phyloP scores from a whole-genome alignment of 2,888 invertebrate genomes.

The Hymenopus coronatus region DNA sequence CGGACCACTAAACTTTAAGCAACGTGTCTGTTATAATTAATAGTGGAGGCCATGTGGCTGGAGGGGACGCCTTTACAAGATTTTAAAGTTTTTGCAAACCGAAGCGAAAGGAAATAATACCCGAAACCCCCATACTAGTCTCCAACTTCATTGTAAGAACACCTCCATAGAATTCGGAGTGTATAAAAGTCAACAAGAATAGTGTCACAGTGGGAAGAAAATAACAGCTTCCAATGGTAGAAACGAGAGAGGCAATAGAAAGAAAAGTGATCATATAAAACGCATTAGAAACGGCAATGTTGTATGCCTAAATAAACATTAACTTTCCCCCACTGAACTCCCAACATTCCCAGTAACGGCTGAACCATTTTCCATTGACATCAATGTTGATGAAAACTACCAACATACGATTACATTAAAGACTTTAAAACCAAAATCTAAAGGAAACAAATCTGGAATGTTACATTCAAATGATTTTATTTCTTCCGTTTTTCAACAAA shows the following conservation, averaged over 20 bases:
- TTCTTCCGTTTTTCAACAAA: too few species aligned
- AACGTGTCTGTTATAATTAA: constrained; percentile 13
- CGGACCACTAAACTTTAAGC: neutral
- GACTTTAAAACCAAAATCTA: too few species aligned
- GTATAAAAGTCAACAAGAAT: neutral
- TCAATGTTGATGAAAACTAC: neutral
- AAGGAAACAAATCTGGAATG: too few species aligned
- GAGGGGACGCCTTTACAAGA: neutral
- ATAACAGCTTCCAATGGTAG: neutral
- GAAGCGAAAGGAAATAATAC: neutral
- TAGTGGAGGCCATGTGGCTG: neutral
- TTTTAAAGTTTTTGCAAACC: constrained; percentile 4
- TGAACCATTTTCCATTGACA: neutral
- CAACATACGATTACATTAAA: too few species aligned
- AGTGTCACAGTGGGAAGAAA: neutral
- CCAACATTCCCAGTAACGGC: neutral
- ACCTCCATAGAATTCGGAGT: neutral
- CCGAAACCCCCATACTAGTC: neutral
- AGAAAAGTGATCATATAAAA: neutral
- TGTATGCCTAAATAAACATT: neutral
- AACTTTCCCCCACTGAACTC: neutral
- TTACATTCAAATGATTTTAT: too few species aligned
- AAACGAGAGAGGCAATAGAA: neutral
- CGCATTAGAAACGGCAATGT: neutral
- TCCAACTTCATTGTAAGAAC: neutral